Percentiles rank a stretch among this genome's conserved stretches.
Conservation (phyloP, 2,888 invertebrate species). For the Hofmannophila pseudospretella region DNA sequence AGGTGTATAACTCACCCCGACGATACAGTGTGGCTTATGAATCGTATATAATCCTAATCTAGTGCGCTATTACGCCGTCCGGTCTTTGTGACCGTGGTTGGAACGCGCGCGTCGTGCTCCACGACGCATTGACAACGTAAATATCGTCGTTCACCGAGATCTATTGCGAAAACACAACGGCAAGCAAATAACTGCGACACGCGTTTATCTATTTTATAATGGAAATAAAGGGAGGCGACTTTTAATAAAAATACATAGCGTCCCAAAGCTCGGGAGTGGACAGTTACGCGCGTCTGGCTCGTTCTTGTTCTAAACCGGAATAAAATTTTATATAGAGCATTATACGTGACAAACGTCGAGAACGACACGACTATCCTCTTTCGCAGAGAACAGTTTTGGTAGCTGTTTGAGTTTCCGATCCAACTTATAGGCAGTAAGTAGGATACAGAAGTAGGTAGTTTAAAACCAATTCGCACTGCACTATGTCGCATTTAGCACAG, state of each 20-base stretch:
- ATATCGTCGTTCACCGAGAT: constrained; percentile 27
- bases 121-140: constrained; percentile 25
- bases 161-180: constrained; percentile 21
- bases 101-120: constrained; percentile 9
- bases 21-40: constrained; percentile 31
- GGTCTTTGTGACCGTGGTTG: constrained; percentile 18
- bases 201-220: constrained; percentile 29
- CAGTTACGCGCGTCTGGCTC: constrained; percentile 41
- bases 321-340: constrained; percentile 62
- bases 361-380: constrained; percentile 53
- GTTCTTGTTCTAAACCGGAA: constrained; percentile 51
- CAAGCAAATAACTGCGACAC: constrained; percentile 24
- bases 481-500: neutral
- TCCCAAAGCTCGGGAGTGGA: constrained; percentile 39
- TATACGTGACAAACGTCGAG: constrained; percentile 59
- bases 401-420: constrained; percentile 25
- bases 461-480: neutral
- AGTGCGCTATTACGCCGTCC: constrained; percentile 28
- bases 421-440: constrained; percentile 1
- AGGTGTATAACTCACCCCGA: constrained; percentile 32
- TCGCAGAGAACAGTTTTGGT: constrained; percentile 34
- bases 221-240: constrained; percentile 30
- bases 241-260: constrained; percentile 44
- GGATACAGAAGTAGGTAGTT: neutral
- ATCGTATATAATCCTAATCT: constrained; percentile 44